These are phyloP conservation scores for Neosilurus hyrtlii DNA, from an alignment of 2,797 vertebrate genomes.

Conservation along the genomic window DNA sequence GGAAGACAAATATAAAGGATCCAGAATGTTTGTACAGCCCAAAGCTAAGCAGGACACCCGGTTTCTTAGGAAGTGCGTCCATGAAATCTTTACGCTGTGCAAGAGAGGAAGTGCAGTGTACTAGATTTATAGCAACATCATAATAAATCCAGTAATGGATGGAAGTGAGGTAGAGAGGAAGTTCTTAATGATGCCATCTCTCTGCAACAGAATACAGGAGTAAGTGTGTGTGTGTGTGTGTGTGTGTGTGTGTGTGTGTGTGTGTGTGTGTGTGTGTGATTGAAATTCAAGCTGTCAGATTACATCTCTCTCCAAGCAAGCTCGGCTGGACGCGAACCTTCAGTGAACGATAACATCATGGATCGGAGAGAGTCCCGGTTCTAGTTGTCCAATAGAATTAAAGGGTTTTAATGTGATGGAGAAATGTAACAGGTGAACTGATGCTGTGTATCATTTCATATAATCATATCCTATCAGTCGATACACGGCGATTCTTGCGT, in stretches of 20 bases:
- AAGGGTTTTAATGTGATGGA: neutral
- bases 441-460: neutral
- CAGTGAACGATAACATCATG: neutral
- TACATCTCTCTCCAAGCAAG: constrained; percentile 12
- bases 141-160: constrained; percentile 42
- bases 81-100: neutral
- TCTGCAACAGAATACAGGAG: constrained; percentile 6
- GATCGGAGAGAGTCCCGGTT: neutral
- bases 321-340: neutral
- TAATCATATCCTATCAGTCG: neutral
- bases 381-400: neutral
- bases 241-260: constrained; percentile 20
- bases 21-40: neutral
- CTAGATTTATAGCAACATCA: constrained; percentile 22
- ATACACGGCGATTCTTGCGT: neutral
- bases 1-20: neutral
- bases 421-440: neutral
- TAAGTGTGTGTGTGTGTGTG: neutral
- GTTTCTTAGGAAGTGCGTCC: neutral
- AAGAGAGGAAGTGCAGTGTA: neutral
- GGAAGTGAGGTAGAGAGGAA: constrained; percentile 36
- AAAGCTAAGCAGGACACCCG: neutral
- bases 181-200: constrained; percentile 22
- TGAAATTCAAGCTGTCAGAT: constrained; percentile 13
- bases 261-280: neutral